phyloP scores from a whole-genome alignment of 2,888 invertebrate species.

The Drosophila paracracens region DNA sequence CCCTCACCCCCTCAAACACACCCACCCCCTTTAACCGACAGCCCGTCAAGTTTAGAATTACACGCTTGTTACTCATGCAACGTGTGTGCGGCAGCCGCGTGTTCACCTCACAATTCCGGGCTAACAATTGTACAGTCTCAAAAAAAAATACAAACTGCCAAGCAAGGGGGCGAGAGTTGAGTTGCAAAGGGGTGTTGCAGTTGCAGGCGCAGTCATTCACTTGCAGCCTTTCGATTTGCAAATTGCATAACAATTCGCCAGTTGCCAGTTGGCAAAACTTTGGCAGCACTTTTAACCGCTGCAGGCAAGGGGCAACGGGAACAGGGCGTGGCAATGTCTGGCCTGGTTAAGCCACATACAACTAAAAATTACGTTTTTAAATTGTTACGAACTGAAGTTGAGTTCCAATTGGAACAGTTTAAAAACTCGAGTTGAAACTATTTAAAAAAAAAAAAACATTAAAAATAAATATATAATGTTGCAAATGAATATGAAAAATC shows the following conservation, averaged over 20 bases:
- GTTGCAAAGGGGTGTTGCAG: background rate
- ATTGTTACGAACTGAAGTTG: background rate
- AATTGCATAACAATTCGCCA: slow-evolving; percentile 71
- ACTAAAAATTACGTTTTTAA: background rate
- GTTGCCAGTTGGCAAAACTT: slow-evolving; percentile 40
- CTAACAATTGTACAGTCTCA: slow-evolving; percentile 47
- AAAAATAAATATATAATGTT: background rate
- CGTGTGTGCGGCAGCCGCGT: slow-evolving; percentile 34
- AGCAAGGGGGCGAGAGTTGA: slow-evolving; percentile 1
- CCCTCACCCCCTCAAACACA: background rate
- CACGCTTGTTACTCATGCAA: slow-evolving; percentile 77
- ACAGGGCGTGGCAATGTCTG: slow-evolving; percentile 10
- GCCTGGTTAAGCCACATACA: background rate
- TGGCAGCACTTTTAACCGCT: slow-evolving; percentile 30
- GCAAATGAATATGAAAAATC: background rate
- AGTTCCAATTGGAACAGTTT: background rate
- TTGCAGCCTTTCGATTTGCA: slow-evolving; percentile 64
- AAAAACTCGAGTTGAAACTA: background rate
- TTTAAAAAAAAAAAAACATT: background rate
- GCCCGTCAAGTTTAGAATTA: slow-evolving; percentile 50
- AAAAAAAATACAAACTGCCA: slow-evolving; percentile 36
- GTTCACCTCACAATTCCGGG: slow-evolving; percentile 46
- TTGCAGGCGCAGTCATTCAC: slow-evolving; percentile 30
- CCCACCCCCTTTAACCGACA: too few species aligned
- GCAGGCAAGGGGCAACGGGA: background rate